phyloP scores from a whole-genome alignment of 1,140 invertebrate genomes.

The Phortica variegata region DNA sequence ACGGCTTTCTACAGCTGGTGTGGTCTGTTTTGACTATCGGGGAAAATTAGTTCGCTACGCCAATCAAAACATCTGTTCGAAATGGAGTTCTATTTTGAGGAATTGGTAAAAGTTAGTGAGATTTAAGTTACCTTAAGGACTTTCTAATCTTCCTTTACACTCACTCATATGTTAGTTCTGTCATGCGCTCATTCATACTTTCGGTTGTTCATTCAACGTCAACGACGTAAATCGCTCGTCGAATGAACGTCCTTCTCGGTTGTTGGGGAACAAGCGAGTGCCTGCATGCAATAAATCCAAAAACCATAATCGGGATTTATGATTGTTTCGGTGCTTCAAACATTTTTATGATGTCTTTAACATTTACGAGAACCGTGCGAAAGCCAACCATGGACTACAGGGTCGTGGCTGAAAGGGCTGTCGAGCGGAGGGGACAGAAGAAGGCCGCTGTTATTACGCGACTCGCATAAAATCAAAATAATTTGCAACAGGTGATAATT shows the following conservation, averaged over 20 bases:
- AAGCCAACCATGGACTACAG: not conserved
- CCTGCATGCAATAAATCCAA: constrained; percentile 43
- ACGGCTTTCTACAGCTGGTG: too few relatives aligned
- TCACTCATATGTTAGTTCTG: constrained; percentile 3
- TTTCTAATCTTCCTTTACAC: too few relatives aligned
- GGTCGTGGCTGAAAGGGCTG: not conserved
- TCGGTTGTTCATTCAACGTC: too few relatives aligned
- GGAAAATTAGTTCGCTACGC: too few relatives aligned
- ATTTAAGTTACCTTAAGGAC: too few relatives aligned
- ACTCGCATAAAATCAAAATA: constrained; percentile 44
- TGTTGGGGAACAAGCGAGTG: constrained; percentile 12
- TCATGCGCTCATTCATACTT: too few relatives aligned
- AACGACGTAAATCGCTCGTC: not conserved
- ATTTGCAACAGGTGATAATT: constrained; percentile 55
- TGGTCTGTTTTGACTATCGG: too few relatives aligned
- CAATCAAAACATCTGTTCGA: too few relatives aligned
- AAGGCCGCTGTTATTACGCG: constrained; percentile 49
- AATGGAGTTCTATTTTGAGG: too few relatives aligned
- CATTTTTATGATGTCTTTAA: constrained; percentile 55
- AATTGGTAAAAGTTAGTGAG: too few relatives aligned
- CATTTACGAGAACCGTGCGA: constrained; percentile 38
- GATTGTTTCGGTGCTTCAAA: constrained; percentile 47
- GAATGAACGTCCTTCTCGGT: constrained; percentile 15
- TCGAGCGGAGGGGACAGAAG: not conserved
- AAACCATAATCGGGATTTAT: constrained; percentile 55